Percentiles rank a stretch among this genome's conserved stretches.
Evolutionary conservation across 2,113 vertebrate genomes (phyloP).

Genomic region (Chitala chitala): DNA sequence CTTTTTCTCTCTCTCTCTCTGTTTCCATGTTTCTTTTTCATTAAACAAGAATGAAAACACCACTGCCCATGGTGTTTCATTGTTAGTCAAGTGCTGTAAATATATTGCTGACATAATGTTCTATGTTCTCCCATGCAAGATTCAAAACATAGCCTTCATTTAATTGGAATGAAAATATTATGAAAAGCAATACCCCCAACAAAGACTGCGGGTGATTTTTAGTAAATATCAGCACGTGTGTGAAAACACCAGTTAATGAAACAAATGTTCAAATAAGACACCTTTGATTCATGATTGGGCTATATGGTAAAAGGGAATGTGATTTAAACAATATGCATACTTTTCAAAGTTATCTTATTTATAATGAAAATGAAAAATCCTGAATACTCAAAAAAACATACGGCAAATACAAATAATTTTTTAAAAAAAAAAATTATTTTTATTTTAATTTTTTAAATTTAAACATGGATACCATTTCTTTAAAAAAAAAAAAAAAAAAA

Average conservation of each 20-base stretch:
- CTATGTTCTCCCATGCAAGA: conserved; percentile 15
- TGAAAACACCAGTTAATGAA: no score
- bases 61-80: not conserved
- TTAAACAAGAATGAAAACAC: conserved; percentile 24
- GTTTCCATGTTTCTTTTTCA: conserved; percentile 12
- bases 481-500: no score
- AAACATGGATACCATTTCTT: no score
- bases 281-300: no score
- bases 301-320: no score
- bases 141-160: conserved; percentile 2
- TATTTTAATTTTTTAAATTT: no score
- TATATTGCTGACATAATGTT: conserved; percentile 38
- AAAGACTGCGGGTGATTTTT: not conserved
- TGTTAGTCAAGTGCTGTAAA: conserved; percentile 37
- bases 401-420: no score
- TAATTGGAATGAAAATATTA: not conserved
- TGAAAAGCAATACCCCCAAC: not conserved
- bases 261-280: no score
- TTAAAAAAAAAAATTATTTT: not conserved
- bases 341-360: no score
- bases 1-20: conserved; percentile 22
- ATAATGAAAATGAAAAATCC: no score
- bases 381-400: no score
- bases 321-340: no score
- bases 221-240: not conserved